Percentiles rank a stretch among this genome's conserved stretches.
Conservation (phyloP, 2,888 invertebrate species). For the Lepetodrilus schrolli region DNA sequence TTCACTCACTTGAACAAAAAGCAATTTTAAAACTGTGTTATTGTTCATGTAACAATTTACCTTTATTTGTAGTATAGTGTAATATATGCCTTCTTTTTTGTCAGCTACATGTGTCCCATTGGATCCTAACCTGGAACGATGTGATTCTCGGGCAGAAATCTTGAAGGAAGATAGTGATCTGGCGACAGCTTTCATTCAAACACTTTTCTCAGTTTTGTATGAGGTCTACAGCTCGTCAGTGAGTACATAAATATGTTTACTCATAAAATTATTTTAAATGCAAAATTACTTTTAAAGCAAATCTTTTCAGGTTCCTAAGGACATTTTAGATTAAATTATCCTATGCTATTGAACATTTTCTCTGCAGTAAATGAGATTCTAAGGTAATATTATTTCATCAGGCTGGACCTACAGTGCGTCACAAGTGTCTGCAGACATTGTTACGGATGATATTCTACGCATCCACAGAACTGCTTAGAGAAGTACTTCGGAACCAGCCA, state of each 20-base stretch:
- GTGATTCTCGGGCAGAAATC: slow-evolving; percentile 83
- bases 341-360: no score
- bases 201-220: slow-evolving; percentile 94
- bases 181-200: slow-evolving; percentile 81
- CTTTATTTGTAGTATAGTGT: no score
- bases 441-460: slow-evolving; percentile 97
- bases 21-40: no score
- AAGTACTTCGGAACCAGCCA: slow-evolving; percentile 76
- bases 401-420: slow-evolving; percentile 97
- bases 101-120: slow-evolving; percentile 41
- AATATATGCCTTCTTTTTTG: no score
- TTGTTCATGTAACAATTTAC: not conserved
- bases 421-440: slow-evolving; percentile 95
- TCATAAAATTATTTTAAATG: not conserved
- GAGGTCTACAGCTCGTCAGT: slow-evolving; percentile 97
- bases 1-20: no score
- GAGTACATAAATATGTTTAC: no score
- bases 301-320: not conserved
- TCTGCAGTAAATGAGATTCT: no score
- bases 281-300: not conserved
- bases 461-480: slow-evolving; percentile 87
- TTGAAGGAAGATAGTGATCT: slow-evolving; percentile 83
- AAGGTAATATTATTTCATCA: no score
- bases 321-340: not conserved
- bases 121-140: slow-evolving; percentile 65